Percentiles rank a stretch among this genome's conserved stretches.
These are phyloP conservation scores for Brachirus orientalis DNA, from an alignment of 2,113 vertebrate genomes.

Conservation along the genomic window DNA sequence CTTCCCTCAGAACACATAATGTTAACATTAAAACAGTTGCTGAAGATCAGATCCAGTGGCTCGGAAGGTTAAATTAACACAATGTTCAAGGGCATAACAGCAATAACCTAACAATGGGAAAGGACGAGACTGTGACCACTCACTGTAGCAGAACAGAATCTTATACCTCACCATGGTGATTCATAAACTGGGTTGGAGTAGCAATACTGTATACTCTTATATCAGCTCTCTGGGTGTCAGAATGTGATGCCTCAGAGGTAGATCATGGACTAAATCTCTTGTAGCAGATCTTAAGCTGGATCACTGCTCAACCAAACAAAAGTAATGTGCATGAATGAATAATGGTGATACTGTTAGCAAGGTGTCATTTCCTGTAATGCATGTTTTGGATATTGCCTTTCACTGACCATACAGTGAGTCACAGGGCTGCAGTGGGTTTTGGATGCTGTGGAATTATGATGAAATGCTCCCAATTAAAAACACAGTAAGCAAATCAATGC, in stretches of 20 bases:
- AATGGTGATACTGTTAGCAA: constrained; percentile 66
- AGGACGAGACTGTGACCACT: constrained; percentile 25
- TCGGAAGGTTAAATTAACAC: constrained; percentile 48
- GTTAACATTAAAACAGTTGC: constrained; percentile 34
- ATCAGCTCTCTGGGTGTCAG: constrained; percentile 56
- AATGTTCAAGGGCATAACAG: constrained; percentile 31
- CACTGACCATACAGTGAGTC: constrained; percentile 28
- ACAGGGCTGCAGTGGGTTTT: neutral
- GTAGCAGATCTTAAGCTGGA: constrained; percentile 47
- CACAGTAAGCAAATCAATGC: constrained; percentile 25
- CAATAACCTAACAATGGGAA: constrained; percentile 9
- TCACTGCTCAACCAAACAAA: constrained; percentile 68
- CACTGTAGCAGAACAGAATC: constrained; percentile 32
- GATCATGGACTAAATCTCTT: constrained; percentile 48
- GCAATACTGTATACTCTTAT: constrained; percentile 58
- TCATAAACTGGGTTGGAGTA: constrained; percentile 44
- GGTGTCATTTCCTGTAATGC: constrained; percentile 62
- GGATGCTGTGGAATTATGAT: neutral
- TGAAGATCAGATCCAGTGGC: constrained; percentile 33
- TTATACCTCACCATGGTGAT: constrained; percentile 41
- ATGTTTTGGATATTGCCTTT: constrained; percentile 43
- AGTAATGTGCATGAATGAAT: constrained; percentile 63
- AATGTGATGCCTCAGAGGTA: constrained; percentile 54
- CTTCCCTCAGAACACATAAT: constrained; percentile 27
- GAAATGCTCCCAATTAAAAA: constrained; percentile 17